phyloP scores from a whole-genome alignment of 53 echinoderm and acorn worm genomes.

The Holothuria leucospilota region DNA sequence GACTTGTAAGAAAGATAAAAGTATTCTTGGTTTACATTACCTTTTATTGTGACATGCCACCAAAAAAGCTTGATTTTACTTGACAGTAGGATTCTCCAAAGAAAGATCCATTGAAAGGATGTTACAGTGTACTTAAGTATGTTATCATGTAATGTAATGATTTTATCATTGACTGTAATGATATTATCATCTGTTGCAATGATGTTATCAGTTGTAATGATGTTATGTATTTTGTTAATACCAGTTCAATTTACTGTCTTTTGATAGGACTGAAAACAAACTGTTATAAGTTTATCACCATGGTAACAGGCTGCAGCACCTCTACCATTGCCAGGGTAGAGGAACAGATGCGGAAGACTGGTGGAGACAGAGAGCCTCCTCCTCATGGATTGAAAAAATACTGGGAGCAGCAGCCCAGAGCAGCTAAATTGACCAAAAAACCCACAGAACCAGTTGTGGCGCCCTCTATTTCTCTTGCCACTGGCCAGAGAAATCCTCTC shows the following conservation, averaged over 20 bases:
- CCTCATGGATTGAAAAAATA: constrained; percentile 92
- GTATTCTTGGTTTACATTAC: too few species aligned
- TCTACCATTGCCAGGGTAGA: constrained; percentile 91
- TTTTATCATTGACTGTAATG: not conserved
- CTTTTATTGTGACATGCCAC: too few species aligned
- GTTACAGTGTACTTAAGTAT: too few species aligned
- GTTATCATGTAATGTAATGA: not conserved
- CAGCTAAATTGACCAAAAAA: constrained; percentile 47
- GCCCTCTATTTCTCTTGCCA: constrained; percentile 11
- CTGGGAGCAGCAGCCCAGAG: constrained; percentile 86
- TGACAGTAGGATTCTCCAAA: too few species aligned
- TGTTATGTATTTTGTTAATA: not conserved
- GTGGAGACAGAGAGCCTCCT: constrained; percentile 94
- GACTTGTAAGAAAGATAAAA: too few species aligned
- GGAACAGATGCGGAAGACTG: constrained; percentile 89
- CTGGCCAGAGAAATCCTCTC: constrained; percentile 16
- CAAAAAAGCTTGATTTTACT: too few species aligned
- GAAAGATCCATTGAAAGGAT: too few species aligned
- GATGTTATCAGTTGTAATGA: not conserved
- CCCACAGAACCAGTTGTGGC: constrained; percentile 12
- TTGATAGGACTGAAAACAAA: constrained; percentile 82
- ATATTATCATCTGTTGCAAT: not conserved
- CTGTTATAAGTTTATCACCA: constrained; percentile 89
- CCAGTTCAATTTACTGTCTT: not conserved
- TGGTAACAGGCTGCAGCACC: constrained; percentile 96